Evolutionary conservation across 2,888 invertebrate species (phyloP), one percentile per base, ranked within the genome.

Genomic region (Drosophila hawaiiensis): DNA sequence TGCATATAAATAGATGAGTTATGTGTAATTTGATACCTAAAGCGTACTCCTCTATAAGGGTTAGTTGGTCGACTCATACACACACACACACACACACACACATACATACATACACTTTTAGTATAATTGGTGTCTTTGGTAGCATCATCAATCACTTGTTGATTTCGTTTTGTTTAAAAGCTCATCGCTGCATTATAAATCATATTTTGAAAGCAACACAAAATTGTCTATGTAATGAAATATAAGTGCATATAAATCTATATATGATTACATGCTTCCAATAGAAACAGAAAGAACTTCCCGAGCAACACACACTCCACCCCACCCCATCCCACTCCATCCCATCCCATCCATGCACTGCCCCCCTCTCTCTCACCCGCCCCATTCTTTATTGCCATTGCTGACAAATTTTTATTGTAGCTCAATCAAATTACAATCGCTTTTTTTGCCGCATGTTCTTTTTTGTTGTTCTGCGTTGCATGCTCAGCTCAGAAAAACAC

Each of bases 351-450:
- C 2, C 39, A 54, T 7, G 28, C 16, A 56, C 14, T 39, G 39
- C 25, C 14, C 31, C 62, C 1, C 33, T 14, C 33, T 49, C n/a
- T 39, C 25, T 29, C 35, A 6, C 43, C 47, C 4, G 41, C 22
- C 19, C 43, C 29, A 52, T 56, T 22, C 22, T 68, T 79, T 66
- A 76, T 69, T 67, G 69, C 72, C 64, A 39, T 71, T 47, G 33
- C 78, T 85, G 88, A 85, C 85, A 87, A 83, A 87, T 85, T 85
- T 82, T 79, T 87, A 87, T 87, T 81, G 79, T 88, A 78, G 88
- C 87, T 83, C 85, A 87, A 85, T 85, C 88, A 81, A 81, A 83
- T 87, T 78, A 76, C 64, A 64, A 73, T 61, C 43, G 35, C 31
- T 50, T 65, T 49, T 65, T 49, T 9, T 68, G 29, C 43, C 41